Percentiles rank a stretch among this genome's conserved stretches.
Evolutionary conservation across 2,888 invertebrate species (phyloP).

Genomic region (Apodemia duryi): DNA sequence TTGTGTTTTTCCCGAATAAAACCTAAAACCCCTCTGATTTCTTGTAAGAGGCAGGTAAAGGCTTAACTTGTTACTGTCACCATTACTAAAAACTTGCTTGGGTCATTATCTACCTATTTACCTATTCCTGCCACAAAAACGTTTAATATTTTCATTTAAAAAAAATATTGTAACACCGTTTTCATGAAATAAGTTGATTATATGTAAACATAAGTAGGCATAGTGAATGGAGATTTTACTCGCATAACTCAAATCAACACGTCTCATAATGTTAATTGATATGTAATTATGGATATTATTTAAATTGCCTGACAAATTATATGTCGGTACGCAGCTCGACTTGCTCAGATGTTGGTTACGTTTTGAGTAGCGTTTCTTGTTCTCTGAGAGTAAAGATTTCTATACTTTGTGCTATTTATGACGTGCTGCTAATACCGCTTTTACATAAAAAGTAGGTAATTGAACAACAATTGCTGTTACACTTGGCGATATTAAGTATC

Average conservation of each 20-base stretch:
- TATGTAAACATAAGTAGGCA: conserved; percentile 17
- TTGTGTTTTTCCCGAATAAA: no score
- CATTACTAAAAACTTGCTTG: no score
- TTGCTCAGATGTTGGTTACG: conserved; percentile 67
- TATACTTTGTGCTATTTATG: conserved; percentile 19
- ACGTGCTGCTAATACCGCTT: conserved; percentile 23
- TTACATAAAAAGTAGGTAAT: not conserved
- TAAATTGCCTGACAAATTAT: conserved; percentile 77
- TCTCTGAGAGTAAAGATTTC: conserved; percentile 41
- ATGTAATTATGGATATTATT: conserved; percentile 76
- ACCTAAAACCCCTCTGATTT: no score
- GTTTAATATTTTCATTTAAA: no score
- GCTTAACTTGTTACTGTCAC: no score
- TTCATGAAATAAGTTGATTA: not conserved
- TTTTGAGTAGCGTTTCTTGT: conserved; percentile 68
- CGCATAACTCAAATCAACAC: conserved; percentile 74
- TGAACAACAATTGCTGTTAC: not conserved
- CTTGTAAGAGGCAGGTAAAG: no score
- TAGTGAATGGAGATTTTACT: conserved; percentile 39
- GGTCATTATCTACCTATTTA: no score
- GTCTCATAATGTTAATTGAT: conserved; percentile 69
- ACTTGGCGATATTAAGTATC: no score
- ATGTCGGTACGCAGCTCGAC: conserved; percentile 65
- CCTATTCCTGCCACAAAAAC: no score
- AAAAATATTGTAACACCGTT: not conserved